A percentile compares a stretch with the other conserved stretches of the same genome.
phyloP scores from a whole-genome alignment of 2,797 vertebrate species.

The Alosa sapidissima region DNA sequence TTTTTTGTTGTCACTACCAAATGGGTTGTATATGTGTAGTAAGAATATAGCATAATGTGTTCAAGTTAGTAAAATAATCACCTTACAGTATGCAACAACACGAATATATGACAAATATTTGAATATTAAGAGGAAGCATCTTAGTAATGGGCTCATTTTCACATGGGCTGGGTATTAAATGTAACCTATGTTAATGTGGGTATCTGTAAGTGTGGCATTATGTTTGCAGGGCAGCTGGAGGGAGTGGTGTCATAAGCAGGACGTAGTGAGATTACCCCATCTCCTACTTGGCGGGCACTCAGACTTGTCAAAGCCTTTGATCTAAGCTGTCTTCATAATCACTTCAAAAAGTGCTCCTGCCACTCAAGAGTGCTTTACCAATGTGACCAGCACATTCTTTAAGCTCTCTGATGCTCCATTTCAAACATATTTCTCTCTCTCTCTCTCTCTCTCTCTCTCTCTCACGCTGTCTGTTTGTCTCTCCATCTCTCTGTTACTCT shows the following conservation, averaged over 20 bases:
- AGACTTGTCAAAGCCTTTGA: slow-evolving; percentile 78
- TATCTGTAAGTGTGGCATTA: slow-evolving; percentile 73
- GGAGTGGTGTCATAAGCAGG: slow-evolving; percentile 50
- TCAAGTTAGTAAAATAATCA: background rate
- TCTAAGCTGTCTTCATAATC: slow-evolving; percentile 76
- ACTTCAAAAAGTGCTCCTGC: slow-evolving; percentile 71
- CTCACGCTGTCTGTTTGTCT: slow-evolving; percentile 13
- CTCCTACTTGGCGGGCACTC: slow-evolving; percentile 69
- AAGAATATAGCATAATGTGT: background rate
- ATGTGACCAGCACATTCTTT: slow-evolving; percentile 46
- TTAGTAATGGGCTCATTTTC: background rate
- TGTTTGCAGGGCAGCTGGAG: slow-evolving; percentile 65
- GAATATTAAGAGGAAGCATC: background rate
- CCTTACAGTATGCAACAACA: background rate
- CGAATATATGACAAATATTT: background rate
- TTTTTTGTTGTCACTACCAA: too few relatives aligned
- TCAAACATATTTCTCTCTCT: slow-evolving; percentile 41
- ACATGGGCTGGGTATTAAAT: background rate
- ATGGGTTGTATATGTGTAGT: too few relatives aligned
- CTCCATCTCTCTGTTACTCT: background rate
- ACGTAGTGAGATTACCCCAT: slow-evolving; percentile 69
- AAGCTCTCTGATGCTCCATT: slow-evolving; percentile 19
- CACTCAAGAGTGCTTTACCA: slow-evolving; percentile 71
- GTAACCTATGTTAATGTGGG: slow-evolving; percentile 71
- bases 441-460: slow-evolving; percentile 40